phyloP scores from a whole-genome alignment of 2,113 vertebrate genomes.

The Ondatra zibethicus region DNA sequence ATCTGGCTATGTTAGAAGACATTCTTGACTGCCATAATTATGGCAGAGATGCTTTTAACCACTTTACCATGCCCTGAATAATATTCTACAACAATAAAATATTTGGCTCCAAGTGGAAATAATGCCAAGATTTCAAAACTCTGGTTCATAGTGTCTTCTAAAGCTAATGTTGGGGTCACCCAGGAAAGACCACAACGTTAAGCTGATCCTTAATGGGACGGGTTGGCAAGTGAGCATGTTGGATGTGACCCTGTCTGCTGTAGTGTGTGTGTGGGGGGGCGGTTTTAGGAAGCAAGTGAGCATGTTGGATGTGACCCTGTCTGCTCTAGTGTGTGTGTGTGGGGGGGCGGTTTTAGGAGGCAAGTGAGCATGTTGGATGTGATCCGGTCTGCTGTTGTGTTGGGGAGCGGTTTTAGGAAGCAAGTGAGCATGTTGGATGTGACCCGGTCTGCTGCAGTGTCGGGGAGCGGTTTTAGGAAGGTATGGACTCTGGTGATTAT shows the following conservation, averaged over 20 bases:
- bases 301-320: not conserved
- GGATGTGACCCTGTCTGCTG: not conserved
- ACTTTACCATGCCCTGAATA: not conserved
- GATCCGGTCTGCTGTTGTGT: not conserved
- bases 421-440: not conserved
- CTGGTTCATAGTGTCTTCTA: not conserved
- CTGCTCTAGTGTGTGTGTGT: too few relatives aligned
- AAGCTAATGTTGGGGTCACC: not conserved
- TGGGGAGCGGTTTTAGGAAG: too few relatives aligned
- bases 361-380: not conserved
- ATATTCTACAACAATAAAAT: not conserved
- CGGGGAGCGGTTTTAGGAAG: not conserved
- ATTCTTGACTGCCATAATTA: conserved; percentile 5
- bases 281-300: not conserved
- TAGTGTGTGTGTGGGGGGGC: not conserved
- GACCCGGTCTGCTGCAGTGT: not conserved
- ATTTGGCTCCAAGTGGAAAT: not conserved
- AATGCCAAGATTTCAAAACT: not conserved
- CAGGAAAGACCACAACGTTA: not conserved
- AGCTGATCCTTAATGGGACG: not conserved
- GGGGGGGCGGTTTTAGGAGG: too few relatives aligned
- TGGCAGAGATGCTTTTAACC: not conserved
- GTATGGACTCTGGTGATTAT: conserved; percentile 74
- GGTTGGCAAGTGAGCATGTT: not conserved
- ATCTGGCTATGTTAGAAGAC: not conserved